A percentile compares a stretch with the other conserved stretches of the same genome.
Evolutionary conservation across 2,797 vertebrate genomes (phyloP).

Genomic region (Diplodus sargus): DNA sequence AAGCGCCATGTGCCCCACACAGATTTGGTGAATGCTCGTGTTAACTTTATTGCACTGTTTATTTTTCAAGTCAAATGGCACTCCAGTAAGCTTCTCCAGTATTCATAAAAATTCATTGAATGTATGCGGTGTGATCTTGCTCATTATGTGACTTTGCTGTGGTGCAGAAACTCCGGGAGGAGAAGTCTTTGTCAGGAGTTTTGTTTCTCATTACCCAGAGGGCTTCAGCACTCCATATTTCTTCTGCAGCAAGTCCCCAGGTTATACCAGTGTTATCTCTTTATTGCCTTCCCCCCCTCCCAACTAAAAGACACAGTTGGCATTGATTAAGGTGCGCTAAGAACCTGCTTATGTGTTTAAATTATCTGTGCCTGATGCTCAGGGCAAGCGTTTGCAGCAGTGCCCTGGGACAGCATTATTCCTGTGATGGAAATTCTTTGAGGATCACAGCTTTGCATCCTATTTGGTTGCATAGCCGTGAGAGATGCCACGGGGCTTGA

Average conservation of each 20-base stretch:
- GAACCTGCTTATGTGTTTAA: conserved; percentile 89
- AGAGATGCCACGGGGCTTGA: conserved; percentile 81
- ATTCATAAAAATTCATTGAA: conserved; percentile 56
- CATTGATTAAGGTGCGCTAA: conserved; percentile 87
- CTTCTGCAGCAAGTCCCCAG: conserved; percentile 83
- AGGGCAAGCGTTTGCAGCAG: conserved; percentile 82
- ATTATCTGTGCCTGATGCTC: conserved; percentile 85
- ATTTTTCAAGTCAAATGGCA: conserved; percentile 52
- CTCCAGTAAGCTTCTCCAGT: conserved; percentile 39
- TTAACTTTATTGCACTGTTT: conserved; percentile 58
- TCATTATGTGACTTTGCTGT: conserved; percentile 80
- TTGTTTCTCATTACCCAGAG: conserved; percentile 86
- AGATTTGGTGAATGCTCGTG: conserved; percentile 40
- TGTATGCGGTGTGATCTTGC: conserved; percentile 62
- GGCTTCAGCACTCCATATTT: conserved; percentile 81
- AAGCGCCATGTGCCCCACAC: conserved; percentile 23
- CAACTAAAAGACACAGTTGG: conserved; percentile 82
- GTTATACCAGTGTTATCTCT: conserved; percentile 85
- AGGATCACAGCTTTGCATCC: conserved; percentile 88
- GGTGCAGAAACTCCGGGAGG: conserved; percentile 76
- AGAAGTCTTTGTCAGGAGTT: conserved; percentile 87
- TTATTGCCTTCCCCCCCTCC: conserved; percentile 81
- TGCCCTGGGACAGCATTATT: conserved; percentile 85
- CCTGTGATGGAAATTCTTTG: conserved; percentile 86
- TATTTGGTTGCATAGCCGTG: conserved; percentile 84